phyloP scores from a whole-genome alignment of 2,113 vertebrate species.

The Pelobates fuscus region DNA sequence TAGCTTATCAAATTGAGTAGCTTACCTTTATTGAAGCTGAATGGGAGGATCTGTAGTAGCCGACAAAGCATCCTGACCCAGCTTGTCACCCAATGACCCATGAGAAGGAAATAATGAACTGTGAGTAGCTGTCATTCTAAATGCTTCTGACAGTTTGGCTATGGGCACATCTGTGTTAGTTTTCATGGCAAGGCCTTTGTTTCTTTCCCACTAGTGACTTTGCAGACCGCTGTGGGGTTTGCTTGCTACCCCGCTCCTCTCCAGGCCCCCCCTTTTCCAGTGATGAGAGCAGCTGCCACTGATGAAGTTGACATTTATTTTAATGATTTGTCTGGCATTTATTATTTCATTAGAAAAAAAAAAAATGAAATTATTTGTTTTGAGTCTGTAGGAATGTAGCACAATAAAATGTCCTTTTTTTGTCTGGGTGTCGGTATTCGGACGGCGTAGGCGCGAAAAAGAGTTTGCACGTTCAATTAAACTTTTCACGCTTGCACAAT shows the following conservation, averaged over 20 bases:
- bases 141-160: conserved; percentile 93
- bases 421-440: neutral
- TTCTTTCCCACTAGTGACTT: conserved; percentile 84
- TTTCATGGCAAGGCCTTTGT: conserved; percentile 82
- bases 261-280: conserved; percentile 70
- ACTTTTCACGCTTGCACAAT: neutral
- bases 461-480: too few relatives aligned
- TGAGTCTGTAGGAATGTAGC: neutral
- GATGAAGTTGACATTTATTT: conserved; percentile 72
- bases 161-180: conserved; percentile 93
- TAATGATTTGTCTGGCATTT: conserved; percentile 71
- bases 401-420: neutral
- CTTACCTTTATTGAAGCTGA: conserved; percentile 67
- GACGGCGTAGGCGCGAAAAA: too few relatives aligned
- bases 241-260: conserved; percentile 72
- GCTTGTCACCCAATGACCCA: conserved; percentile 98
- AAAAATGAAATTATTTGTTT: too few relatives aligned
- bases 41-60: conserved; percentile 71
- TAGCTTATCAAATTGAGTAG: conserved; percentile 54
- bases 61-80: conserved; percentile 88
- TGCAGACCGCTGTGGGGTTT: conserved; percentile 75
- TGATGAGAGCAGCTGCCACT: conserved; percentile 72
- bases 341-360: conserved; percentile 53
- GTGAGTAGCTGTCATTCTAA: conserved; percentile 97
- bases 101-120: conserved; percentile 99